phyloP scores from a whole-genome alignment of 2,113 vertebrate species.

The Calyptomena viridis region DNA sequence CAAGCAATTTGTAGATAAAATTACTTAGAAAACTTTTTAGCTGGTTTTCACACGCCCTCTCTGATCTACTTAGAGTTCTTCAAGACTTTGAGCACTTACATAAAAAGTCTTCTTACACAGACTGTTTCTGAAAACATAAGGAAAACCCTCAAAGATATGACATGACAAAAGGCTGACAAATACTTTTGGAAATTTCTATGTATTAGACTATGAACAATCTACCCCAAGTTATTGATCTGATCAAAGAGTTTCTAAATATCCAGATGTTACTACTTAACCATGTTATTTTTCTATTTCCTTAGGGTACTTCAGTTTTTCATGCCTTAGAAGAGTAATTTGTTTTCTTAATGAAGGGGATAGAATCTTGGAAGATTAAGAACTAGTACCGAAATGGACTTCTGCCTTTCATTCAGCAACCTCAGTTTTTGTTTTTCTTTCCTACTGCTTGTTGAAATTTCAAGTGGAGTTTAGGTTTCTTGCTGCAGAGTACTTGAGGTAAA shows the following conservation, averaged over 20 bases:
- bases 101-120: background rate
- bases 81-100: background rate
- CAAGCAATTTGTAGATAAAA: slow-evolving; percentile 20
- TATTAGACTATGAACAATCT: background rate
- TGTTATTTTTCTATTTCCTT: background rate
- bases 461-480: background rate
- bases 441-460: background rate
- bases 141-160: rapidly evolving
- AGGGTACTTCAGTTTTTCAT: background rate
- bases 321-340: background rate
- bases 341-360: background rate
- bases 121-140: background rate
- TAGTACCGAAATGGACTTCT: background rate
- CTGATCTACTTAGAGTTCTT: background rate
- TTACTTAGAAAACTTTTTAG: background rate
- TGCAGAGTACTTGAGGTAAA: background rate
- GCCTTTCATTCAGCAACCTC: background rate
- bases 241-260: background rate
- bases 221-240: background rate
- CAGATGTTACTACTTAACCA: background rate
- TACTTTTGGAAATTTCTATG: background rate
- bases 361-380: background rate
- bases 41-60: background rate
- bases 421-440: background rate
- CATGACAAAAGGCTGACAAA: background rate